Conservation (phyloP, 2,888 invertebrate species). For the Rhamnusium bicolor region DNA sequence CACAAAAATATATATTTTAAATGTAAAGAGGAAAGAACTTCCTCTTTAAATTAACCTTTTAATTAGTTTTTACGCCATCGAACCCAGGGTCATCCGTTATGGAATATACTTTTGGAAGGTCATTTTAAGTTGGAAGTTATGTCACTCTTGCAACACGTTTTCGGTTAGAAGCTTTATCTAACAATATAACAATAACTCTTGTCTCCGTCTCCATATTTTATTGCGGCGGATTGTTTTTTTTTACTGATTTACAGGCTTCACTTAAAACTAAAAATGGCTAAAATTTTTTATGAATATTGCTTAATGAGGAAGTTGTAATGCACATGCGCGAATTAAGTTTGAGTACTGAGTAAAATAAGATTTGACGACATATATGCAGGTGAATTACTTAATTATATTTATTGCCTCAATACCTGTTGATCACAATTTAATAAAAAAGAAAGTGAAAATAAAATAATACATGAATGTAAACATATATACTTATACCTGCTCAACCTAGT, state of each 20-base stretch:
- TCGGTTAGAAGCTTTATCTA: slow-evolving; percentile 4
- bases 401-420: background rate
- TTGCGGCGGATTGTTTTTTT: background rate
- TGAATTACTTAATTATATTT: background rate
- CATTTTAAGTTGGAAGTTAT: slow-evolving; percentile 13
- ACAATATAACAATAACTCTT: slow-evolving; percentile 2
- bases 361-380: background rate
- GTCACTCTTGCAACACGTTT: slow-evolving; percentile 17
- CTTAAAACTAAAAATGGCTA: too few relatives aligned
- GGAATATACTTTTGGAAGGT: slow-evolving; percentile 22
- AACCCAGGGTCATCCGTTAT: slow-evolving; percentile 23
- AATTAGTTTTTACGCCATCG: slow-evolving; percentile 15
- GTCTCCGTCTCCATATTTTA: slow-evolving; percentile 1
- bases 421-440: background rate
- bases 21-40: background rate
- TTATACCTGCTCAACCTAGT: slow-evolving; percentile 11
- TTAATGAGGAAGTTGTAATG: background rate
- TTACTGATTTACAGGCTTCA: background rate
- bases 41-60: slow-evolving; percentile 4
- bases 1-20: background rate
- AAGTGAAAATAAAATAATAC: background rate
- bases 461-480: too few relatives aligned
- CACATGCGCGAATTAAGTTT: background rate
- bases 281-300: too few relatives aligned
- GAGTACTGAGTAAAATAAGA: background rate